Base-by-base conservation (phyloP, 2,113 vertebrate genomes). In the Thomomys bottae region DNA sequence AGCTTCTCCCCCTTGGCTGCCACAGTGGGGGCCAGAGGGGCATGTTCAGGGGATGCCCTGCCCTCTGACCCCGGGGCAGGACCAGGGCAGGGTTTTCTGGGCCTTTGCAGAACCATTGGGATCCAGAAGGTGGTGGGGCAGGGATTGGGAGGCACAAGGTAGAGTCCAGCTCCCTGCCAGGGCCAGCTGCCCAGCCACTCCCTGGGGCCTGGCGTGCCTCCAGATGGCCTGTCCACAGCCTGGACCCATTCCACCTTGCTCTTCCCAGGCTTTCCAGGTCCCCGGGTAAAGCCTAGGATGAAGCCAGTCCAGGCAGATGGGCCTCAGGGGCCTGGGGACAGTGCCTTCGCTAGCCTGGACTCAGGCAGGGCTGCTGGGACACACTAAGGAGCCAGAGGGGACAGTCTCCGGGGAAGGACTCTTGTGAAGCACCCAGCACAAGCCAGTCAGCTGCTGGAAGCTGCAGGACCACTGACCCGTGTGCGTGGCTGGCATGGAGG, bases 1-100 rank as follows among this genome's bases (percentile, higher is more conserved):
- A 61, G 15, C 0, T 0, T 5, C 32, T 63, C 17, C 0, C 10
- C 26, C 9, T 18, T n/a, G n/a, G n/a, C n/a, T n/a, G n/a, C n/a
- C n/a, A n/a, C n/a, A n/a, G n/a, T n/a, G n/a, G n/a, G 28, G 36
- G 8, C 66, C 34, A 38, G 26, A 34, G 15, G 14, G 42, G 32
- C 20, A 6, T 7, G 28, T 26, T 67, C 28, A 18, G 24, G 34
- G 21, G 32, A 40, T 32, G n/a, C 15, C 1, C 28, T 34, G 6
- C 4, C 49, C 10, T 8, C 23, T 23, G 2, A 24, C 7, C 26
- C 20, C 10, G 23, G 40, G 61, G 26, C 24, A 54, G 78, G 30
- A 26, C 30, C 38, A 54, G 40, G 57, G n/a, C 68, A 63, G 49
- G 42, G 28, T 54, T 18, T 77, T 24, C 20, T 17, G 34, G 76